Evolutionary conservation across 2,113 vertebrate genomes (phyloP).

Genomic region (Cheirogaleus medius): DNA sequence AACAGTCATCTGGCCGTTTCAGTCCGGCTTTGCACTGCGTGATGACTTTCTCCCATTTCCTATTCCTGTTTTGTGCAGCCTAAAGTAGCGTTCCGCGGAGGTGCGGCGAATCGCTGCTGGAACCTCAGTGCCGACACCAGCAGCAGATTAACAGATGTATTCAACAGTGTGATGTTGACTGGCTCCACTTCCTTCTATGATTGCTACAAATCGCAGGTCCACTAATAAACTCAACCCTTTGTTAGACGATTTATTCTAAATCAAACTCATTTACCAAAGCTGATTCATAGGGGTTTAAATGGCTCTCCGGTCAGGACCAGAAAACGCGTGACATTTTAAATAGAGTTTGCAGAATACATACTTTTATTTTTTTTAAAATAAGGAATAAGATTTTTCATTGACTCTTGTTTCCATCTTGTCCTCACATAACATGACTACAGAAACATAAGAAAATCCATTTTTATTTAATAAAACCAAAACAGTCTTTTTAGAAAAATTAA

Average conservation of each 20-base stretch:
- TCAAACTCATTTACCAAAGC: not conserved
- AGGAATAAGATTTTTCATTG: not conserved
- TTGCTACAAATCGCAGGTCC: constrained; percentile 85
- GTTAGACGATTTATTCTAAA: not conserved
- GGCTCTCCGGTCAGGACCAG: not conserved
- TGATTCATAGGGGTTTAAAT: not conserved
- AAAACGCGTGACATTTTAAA: not conserved
- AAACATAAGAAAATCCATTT: not conserved
- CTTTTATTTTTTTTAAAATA: not conserved
- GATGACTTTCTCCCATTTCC: not conserved
- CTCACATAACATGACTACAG: not conserved
- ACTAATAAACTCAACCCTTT: not conserved
- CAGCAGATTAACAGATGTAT: constrained; percentile 74
- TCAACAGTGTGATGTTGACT: constrained; percentile 75
- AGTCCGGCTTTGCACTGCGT: not conserved
- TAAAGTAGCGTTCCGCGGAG: constrained; percentile 74
- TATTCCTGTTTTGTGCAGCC: constrained; percentile 61
- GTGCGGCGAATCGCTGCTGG: constrained; percentile 76
- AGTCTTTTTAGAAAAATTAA: too few species aligned
- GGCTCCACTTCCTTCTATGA: constrained; percentile 79
- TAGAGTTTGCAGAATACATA: not conserved
- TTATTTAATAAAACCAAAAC: not conserved
- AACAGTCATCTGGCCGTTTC: accelerated
- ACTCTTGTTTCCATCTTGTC: not conserved
- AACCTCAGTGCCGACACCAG: constrained; percentile 61